A percentile compares a stretch with the other conserved stretches of the same genome.
phyloP scores from a whole-genome alignment of 2,797 vertebrate species.

The Alauda arvensis region DNA sequence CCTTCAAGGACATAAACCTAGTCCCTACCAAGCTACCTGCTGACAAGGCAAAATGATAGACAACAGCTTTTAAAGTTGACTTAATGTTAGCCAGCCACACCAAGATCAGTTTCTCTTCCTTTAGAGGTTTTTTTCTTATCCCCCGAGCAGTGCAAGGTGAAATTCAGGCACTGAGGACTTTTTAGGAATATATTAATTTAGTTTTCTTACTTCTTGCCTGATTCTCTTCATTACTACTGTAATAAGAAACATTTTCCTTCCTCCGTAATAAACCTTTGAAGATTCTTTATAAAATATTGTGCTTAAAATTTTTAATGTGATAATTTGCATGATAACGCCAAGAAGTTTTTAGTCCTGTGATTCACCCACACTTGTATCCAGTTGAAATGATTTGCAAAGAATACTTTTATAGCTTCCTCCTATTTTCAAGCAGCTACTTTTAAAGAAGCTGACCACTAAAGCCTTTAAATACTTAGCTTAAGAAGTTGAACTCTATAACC shows the following conservation, averaged over 20 bases:
- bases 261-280: neutral
- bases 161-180: neutral
- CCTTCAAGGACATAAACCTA: conserved; percentile 25
- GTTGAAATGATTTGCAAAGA: neutral
- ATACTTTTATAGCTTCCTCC: neutral
- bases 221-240: neutral
- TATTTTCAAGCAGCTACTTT: neutral
- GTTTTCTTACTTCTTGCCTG: neutral
- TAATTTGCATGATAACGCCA: neutral
- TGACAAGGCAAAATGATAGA: conserved; percentile 26
- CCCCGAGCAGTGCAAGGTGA: neutral
- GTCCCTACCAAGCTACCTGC: conserved; percentile 7
- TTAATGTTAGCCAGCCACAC: neutral
- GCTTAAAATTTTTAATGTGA: neutral
- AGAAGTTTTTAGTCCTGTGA: neutral
- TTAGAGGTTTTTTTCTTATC: neutral
- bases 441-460: neutral
- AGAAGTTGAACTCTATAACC: neutral
- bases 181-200: neutral
- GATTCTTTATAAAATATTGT: neutral
- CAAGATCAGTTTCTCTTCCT: neutral
- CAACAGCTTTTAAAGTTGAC: conserved; percentile 5
- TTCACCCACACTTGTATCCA: neutral
- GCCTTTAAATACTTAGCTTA: neutral
- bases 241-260: neutral